Conservation (phyloP, 2,888 invertebrate genomes). For the Steromphala cineraria region DNA sequence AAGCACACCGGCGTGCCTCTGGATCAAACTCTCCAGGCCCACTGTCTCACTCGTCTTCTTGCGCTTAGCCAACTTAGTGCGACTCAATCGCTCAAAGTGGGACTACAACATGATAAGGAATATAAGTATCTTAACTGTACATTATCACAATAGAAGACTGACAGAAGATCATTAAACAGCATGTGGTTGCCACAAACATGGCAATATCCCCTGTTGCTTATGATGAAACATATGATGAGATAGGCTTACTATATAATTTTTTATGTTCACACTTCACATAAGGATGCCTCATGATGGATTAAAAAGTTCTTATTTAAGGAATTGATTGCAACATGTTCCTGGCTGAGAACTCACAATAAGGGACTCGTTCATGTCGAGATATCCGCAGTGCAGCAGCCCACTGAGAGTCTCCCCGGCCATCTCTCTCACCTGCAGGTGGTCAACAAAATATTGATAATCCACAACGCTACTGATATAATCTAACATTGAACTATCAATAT, state of each 20-base stretch:
- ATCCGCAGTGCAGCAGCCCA: slow-evolving; percentile 90
- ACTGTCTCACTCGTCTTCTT: slow-evolving; percentile 39
- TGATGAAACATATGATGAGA: too few relatives aligned
- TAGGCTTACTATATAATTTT: too few relatives aligned
- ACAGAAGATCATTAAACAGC: too few relatives aligned
- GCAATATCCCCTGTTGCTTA: too few relatives aligned
- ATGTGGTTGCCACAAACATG: too few relatives aligned
- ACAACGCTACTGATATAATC: too few relatives aligned
- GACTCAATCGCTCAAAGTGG: slow-evolving; percentile 78
- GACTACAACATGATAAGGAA: slow-evolving; percentile 74
- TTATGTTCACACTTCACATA: too few relatives aligned
- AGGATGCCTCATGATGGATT: too few relatives aligned
- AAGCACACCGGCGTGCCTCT: slow-evolving; percentile 87
- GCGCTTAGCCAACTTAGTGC: slow-evolving; percentile 62
- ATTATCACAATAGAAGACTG: too few relatives aligned
- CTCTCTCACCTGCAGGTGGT: slow-evolving; percentile 81
- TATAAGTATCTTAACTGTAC: too few relatives aligned
- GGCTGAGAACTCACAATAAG: slow-evolving; percentile 76
- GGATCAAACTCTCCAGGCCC: slow-evolving; percentile 64
- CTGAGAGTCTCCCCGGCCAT: slow-evolving; percentile 88
- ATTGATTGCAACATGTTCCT: not conserved
- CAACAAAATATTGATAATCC: too few relatives aligned
- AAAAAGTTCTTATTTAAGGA: not conserved
- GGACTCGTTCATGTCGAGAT: slow-evolving; percentile 78
- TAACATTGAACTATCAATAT: too few relatives aligned